These are phyloP conservation scores for Tethea ocularis DNA, from an alignment of 2,888 invertebrate genomes.

Conservation along the genomic window DNA sequence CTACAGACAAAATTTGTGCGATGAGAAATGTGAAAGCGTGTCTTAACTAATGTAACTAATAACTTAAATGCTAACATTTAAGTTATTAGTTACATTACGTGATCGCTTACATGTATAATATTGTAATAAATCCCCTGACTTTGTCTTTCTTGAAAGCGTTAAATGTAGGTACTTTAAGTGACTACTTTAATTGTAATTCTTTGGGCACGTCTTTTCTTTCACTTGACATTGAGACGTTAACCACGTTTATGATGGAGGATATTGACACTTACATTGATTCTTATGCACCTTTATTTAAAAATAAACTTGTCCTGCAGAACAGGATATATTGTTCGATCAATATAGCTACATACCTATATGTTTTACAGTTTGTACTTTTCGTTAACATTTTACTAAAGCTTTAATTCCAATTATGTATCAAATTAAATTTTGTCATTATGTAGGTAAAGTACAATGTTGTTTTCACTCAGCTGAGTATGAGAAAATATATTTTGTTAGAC, in stretches of 20 bases:
- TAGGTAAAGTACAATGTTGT: background rate
- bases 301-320: background rate
- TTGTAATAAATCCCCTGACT: background rate
- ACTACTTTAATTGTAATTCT: slow-evolving; percentile 51
- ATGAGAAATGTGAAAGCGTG: slow-evolving; percentile 24
- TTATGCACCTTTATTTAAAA: slow-evolving; percentile 20
- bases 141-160: slow-evolving; percentile 28
- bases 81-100: background rate
- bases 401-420: background rate
- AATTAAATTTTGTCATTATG: background rate
- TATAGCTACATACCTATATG: background rate
- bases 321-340: background rate
- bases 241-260: slow-evolving; percentile 58
- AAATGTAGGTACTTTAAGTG: slow-evolving; percentile 23
- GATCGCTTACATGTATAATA: background rate
- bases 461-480: background rate
- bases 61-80: slow-evolving; percentile 1
- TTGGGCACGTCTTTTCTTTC: slow-evolving; percentile 66
- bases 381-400: background rate
- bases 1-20: slow-evolving; percentile 15
- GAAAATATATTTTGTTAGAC: background rate
- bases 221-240: slow-evolving; percentile 77
- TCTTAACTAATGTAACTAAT: no score
- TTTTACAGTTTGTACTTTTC: background rate
- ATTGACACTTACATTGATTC: slow-evolving; percentile 52